Evolutionary conservation across 2,113 vertebrate genomes (phyloP).

Genomic region (Sphyrna mokarran): DNA sequence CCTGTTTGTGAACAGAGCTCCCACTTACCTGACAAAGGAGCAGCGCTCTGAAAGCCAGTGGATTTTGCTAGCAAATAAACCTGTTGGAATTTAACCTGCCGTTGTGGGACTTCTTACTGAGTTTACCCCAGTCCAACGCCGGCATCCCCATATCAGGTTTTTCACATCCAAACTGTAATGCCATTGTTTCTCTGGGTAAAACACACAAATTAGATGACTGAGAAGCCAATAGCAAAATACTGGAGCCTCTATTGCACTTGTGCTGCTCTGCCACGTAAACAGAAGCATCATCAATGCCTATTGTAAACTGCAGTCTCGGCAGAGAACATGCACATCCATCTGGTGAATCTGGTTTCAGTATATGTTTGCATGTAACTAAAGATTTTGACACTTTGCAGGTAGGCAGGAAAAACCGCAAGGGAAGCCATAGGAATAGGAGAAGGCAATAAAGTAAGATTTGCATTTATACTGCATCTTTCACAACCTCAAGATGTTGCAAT

Average conservation of each 20-base stretch:
- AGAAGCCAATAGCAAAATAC: background rate
- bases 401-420: background rate
- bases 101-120: too few relatives aligned
- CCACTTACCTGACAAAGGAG: too few relatives aligned
- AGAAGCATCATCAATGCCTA: background rate
- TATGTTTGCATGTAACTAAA: background rate
- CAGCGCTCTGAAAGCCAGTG: too few relatives aligned
- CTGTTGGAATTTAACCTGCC: too few relatives aligned
- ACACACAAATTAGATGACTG: background rate
- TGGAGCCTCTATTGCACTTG: background rate
- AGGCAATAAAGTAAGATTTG: background rate
- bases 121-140: too few relatives aligned
- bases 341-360: background rate
- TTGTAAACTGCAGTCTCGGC: background rate
- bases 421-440: background rate
- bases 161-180: background rate
- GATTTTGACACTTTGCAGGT: background rate
- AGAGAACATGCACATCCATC: background rate
- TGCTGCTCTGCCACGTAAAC: background rate
- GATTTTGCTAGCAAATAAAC: too few relatives aligned
- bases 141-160: too few relatives aligned
- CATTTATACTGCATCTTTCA: background rate
- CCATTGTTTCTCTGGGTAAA: background rate
- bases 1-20: too few relatives aligned
- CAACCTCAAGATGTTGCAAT: background rate